Evolutionary conservation across 2,888 invertebrate genomes (phyloP).

Genomic region (Nipponacmea schrenckii): DNA sequence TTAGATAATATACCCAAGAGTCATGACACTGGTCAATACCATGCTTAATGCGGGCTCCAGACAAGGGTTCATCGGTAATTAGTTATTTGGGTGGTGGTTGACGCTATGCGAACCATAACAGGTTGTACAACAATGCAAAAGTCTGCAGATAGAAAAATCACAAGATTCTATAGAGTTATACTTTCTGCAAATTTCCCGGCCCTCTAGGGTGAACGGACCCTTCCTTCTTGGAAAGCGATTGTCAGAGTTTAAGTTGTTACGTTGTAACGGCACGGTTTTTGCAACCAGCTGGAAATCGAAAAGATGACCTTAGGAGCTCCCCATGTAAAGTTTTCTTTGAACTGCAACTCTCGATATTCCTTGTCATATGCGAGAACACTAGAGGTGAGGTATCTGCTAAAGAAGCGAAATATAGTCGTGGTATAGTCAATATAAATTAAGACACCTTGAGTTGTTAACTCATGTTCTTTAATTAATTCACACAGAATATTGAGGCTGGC

Average conservation of each 20-base stretch:
- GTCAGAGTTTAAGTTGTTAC: slow-evolving; percentile 6
- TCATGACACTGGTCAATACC: background rate
- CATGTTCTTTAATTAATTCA: slow-evolving; percentile 19
- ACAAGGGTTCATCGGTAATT: background rate
- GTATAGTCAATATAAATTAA: slow-evolving; percentile 19
- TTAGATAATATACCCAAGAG: background rate
- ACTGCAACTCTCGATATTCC: slow-evolving; percentile 20
- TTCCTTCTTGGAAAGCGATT: background rate
- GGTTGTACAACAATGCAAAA: slow-evolving; percentile 19
- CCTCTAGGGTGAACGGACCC: slow-evolving; percentile 22
- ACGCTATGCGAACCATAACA: slow-evolving; percentile 6
- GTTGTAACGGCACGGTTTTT: no score
- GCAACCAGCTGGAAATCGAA: slow-evolving; percentile 22
- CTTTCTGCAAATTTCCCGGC: slow-evolving; percentile 22
- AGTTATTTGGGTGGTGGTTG: slow-evolving; percentile 9
- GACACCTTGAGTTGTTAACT: slow-evolving; percentile 9
- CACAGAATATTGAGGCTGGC: slow-evolving; percentile 12
- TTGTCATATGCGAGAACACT: slow-evolving; percentile 25
- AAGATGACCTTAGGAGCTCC: slow-evolving; percentile 3
- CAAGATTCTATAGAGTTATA: slow-evolving; percentile 19
- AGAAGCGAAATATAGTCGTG: slow-evolving; percentile 12
- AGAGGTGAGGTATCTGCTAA: slow-evolving; percentile 11
- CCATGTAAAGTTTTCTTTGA: slow-evolving; percentile 21
- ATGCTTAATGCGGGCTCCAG: background rate
- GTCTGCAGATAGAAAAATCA: slow-evolving; percentile 18